Base-by-base conservation (phyloP, 2,888 invertebrate species). In the Maniola hyperantus region DNA sequence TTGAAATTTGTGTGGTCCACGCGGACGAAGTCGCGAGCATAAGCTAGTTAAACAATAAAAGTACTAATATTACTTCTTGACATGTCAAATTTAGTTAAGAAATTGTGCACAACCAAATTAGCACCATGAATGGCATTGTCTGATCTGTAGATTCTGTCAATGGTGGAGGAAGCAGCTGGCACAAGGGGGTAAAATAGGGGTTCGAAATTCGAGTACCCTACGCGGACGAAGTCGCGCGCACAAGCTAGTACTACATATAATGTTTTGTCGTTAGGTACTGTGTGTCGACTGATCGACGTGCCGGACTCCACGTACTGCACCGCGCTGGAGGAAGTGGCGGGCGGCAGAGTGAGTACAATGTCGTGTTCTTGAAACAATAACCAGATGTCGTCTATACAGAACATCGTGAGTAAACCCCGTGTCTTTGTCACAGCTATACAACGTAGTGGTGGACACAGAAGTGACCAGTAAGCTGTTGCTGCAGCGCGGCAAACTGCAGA, bases 81-180 rank as follows among this genome's bases (percentile, higher is more conserved):
- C n/a, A n/a, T n/a, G n/a, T n/a, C n/a, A n/a, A n/a, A 26, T 26
- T 26, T 26, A 26, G 26, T 26, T 26, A 26, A 26, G 4, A 26
- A 26, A 26, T 4, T 26, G 26, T 26, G 26, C 4, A 26, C 26
- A n/a, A n/a, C n/a, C n/a, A 26, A 53, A 6, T 42, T 39, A 6
- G 11, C 5, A 10, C 7, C 34, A 8, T 11, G 20, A 13, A n/a
- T 42, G 10, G 13, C 44, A 44, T 26, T 13, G 7, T 42, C 57
- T 54, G 54, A 51, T 50, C 76, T 74, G 6, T 77, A 97, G 96
- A 97, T 99, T 78, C 91, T 99, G 64, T 96, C 97, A 0, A 99
- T 99, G 99, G 96, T 99, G 65, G 99, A 99, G 90, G 99, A 99
- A 92, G 99, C 99, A 7, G 99, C 99, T 0, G 99, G 99, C 1